Evolutionary conservation across 2,113 vertebrate genomes (phyloP).

Genomic region (Hyperopisus bebe): DNA sequence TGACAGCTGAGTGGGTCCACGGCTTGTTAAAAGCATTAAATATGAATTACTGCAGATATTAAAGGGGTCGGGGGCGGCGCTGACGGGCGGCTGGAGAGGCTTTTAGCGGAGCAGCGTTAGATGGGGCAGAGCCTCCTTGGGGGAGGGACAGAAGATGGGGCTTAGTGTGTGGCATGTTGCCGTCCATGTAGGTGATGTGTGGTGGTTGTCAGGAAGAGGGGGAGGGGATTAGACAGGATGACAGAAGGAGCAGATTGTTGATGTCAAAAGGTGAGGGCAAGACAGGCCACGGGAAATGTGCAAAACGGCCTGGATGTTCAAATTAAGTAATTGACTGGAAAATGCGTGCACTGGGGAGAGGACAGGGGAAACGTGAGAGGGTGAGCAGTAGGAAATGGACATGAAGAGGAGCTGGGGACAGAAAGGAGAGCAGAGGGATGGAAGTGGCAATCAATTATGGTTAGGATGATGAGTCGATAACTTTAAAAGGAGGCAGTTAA

Average conservation of each 20-base stretch:
- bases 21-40: constrained; percentile 36
- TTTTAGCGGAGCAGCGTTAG: background rate
- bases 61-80: constrained; percentile 1
- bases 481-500: background rate
- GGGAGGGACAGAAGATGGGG: background rate
- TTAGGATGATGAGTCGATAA: background rate
- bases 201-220: background rate
- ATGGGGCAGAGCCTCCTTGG: background rate
- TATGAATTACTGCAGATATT: constrained; percentile 34
- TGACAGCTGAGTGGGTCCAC: background rate
- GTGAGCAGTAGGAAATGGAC: background rate
- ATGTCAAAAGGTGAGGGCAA: background rate
- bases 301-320: background rate
- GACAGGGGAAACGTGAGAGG: background rate
- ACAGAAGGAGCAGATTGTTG: background rate
- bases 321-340: background rate
- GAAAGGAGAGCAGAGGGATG: background rate
- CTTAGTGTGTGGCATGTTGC: background rate
- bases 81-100: background rate
- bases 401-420: background rate
- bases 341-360: background rate
- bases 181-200: background rate
- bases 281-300: background rate
- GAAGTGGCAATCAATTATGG: background rate
- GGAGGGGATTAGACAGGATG: background rate